Conservation (phyloP, 2,797 vertebrate genomes). For the Hozukius guyotensis region DNA sequence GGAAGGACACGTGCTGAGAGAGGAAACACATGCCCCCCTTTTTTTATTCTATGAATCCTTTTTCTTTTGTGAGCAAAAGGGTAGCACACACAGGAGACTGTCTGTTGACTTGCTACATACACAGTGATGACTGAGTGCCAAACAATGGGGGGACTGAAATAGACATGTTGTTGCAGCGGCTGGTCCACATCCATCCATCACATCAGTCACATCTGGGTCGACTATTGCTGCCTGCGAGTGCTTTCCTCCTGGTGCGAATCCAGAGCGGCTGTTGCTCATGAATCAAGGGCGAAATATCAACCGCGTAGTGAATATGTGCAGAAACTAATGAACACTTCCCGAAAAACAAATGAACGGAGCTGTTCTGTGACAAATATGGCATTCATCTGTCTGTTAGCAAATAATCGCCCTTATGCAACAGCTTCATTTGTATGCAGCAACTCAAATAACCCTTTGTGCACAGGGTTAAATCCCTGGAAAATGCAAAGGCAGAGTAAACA, state of each 20-base stretch:
- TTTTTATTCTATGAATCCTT: constrained; percentile 48
- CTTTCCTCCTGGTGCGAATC: constrained; percentile 11
- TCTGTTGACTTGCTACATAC: constrained; percentile 63
- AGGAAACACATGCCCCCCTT: constrained; percentile 69
- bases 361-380: background rate
- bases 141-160: constrained; percentile 80
- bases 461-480: constrained; percentile 19
- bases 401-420: background rate
- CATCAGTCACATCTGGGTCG: constrained; percentile 65
- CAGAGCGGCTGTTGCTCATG: constrained; percentile 31
- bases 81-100: constrained; percentile 55
- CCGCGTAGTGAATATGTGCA: background rate
- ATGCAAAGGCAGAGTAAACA: constrained; percentile 11
- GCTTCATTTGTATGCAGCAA: background rate
- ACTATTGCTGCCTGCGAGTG: constrained; percentile 9
- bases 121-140: constrained; percentile 71
- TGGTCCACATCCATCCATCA: constrained; percentile 69
- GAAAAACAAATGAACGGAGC: background rate
- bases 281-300: constrained; percentile 29
- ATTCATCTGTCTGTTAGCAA: background rate
- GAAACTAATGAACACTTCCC: constrained; percentile 9
- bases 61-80: constrained; percentile 58
- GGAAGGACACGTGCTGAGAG: constrained; percentile 65
- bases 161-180: constrained; percentile 70
- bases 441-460: background rate